Evolutionary conservation across 2,113 vertebrate genomes (phyloP).

Genomic region (Numenius arquata): DNA sequence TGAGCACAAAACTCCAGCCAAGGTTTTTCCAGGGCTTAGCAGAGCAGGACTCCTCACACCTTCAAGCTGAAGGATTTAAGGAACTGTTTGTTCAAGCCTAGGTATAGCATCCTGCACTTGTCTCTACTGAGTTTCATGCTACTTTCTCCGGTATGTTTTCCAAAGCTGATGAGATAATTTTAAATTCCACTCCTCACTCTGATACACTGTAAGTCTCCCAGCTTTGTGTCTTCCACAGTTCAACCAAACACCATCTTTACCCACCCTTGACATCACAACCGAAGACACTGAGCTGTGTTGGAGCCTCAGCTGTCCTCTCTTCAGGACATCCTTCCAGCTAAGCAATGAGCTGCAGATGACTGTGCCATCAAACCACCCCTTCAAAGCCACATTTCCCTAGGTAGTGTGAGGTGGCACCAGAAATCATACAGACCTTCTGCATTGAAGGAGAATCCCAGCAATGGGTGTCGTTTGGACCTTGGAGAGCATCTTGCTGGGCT

Average conservation of each 20-base stretch:
- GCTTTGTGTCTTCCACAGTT: neutral
- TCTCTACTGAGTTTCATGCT: neutral
- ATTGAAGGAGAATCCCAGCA: neutral
- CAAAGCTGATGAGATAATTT: neutral
- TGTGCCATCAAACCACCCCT: neutral
- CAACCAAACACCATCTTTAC: neutral
- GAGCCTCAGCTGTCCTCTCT: neutral
- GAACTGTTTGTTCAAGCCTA: neutral
- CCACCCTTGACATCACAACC: neutral
- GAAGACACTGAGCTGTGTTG: neutral
- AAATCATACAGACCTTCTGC: neutral
- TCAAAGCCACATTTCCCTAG: neutral
- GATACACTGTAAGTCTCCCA: neutral
- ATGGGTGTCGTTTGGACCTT: neutral
- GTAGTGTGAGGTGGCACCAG: neutral
- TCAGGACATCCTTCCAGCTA: neutral
- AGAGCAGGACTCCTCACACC: neutral
- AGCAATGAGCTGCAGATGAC: neutral
- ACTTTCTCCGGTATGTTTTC: neutral
- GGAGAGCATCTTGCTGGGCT: fast-evolving
- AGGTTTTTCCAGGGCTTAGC: neutral
- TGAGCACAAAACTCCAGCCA: neutral
- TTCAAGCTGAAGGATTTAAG: neutral
- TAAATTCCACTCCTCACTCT: neutral
- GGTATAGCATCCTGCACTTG: neutral